These are phyloP conservation scores for Trichacis sp. DNA, from an alignment of 2,888 invertebrate genomes.

Conservation along the genomic window DNA sequence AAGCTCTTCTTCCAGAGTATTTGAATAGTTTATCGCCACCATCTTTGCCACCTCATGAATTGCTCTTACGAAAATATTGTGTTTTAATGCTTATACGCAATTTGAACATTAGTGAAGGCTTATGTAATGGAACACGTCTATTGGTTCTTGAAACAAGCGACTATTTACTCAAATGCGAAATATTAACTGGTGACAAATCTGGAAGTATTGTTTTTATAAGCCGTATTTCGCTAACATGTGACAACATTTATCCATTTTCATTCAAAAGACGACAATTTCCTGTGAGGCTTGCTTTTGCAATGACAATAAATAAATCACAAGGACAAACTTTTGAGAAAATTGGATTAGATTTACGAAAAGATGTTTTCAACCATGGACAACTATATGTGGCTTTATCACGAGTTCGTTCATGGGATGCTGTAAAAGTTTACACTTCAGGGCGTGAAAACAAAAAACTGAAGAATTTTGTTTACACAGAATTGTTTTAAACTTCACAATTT, in stretches of 20 bases:
- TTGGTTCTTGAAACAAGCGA: constrained; percentile 30
- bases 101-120: constrained; percentile 13
- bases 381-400: constrained; percentile 38
- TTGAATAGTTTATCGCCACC: neutral
- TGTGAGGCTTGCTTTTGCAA: constrained; percentile 40
- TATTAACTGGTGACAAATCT: constrained; percentile 36
- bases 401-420: constrained; percentile 35
- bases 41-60: neutral
- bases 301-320: constrained; percentile 43
- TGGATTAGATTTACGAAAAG: neutral
- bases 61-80: neutral
- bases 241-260: constrained; percentile 30
- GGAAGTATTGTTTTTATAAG: constrained; percentile 13
- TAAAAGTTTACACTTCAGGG: too few relatives aligned
- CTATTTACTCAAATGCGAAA: constrained; percentile 37
- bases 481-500: too few relatives aligned
- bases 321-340: too few relatives aligned
- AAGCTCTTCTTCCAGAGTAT: too few relatives aligned
- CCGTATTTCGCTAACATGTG: neutral
- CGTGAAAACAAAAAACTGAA: too few relatives aligned
- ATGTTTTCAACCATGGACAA: constrained; percentile 38
- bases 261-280: constrained; percentile 38
- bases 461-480: too few relatives aligned
- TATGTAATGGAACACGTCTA: constrained; percentile 44
- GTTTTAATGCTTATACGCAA: neutral